These are phyloP conservation scores for Dendrocincla fuliginosa DNA, from an alignment of 2,797 vertebrate species.

Conservation along the genomic window DNA sequence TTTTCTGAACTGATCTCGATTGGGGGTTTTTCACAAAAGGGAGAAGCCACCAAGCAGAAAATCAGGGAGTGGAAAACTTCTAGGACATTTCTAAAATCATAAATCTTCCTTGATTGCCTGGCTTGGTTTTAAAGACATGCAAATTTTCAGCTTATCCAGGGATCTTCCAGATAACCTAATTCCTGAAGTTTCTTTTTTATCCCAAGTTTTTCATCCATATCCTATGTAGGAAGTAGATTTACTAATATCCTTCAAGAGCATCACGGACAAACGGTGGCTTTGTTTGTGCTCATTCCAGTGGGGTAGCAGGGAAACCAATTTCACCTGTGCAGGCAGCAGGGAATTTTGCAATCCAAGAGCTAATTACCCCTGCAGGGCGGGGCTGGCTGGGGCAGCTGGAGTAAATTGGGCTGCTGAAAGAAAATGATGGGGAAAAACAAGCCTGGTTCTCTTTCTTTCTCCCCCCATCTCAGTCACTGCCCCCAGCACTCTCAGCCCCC, in stretches of 20 bases:
- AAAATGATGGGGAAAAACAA: fast-evolving
- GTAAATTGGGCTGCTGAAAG: not conserved
- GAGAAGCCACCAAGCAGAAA: not conserved
- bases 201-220: not conserved
- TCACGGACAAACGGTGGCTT: not conserved
- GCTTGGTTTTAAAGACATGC: not conserved
- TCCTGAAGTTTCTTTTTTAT: not conserved
- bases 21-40: not conserved
- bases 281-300: not conserved
- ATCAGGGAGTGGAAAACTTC: not conserved
- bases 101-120: not conserved
- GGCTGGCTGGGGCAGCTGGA: not conserved
- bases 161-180: not conserved
- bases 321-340: not conserved
- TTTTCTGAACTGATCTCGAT: not conserved
- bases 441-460: not conserved
- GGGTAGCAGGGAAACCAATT: not conserved
- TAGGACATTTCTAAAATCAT: not conserved
- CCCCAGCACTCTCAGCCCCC: not conserved
- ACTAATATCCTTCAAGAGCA: not conserved
- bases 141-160: not conserved
- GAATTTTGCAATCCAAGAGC: not conserved
- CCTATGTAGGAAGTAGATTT: not conserved
- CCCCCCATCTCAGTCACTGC: not conserved
- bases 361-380: not conserved